Evolutionary conservation across 2,888 invertebrate species (phyloP).

Genomic region (Anoncus sp.): DNA sequence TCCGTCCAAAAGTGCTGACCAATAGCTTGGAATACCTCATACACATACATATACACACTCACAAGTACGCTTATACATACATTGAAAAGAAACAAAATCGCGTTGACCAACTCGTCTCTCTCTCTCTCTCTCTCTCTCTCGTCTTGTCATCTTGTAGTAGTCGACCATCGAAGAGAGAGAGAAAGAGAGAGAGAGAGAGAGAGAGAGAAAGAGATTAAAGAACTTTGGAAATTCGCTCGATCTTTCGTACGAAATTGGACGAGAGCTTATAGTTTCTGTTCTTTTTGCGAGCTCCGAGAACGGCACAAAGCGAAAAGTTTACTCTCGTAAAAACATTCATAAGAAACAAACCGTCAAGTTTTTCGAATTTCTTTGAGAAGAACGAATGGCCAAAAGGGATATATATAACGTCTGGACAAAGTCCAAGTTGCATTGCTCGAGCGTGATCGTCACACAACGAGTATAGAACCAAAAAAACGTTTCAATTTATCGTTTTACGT

Average conservation of each 20-base stretch:
- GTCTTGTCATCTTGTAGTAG: too few species aligned
- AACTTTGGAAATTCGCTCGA: slow-evolving; percentile 39
- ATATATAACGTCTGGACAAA: slow-evolving; percentile 29
- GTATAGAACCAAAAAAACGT: slow-evolving; percentile 15
- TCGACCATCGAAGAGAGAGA: too few species aligned
- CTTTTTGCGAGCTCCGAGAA: background rate
- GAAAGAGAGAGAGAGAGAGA: too few species aligned
- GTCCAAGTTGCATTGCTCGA: slow-evolving; percentile 16
- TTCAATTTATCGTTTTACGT: slow-evolving; percentile 9
- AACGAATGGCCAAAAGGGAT: slow-evolving; percentile 24
- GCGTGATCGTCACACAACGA: slow-evolving; percentile 1
- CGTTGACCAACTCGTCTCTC: too few species aligned
- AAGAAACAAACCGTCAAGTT: slow-evolving; percentile 29
- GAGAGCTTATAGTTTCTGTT: slow-evolving; percentile 1
- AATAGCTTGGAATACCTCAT: too few species aligned
- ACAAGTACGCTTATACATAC: background rate
- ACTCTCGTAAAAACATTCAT: slow-evolving; percentile 46
- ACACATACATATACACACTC: slow-evolving; percentile 14
- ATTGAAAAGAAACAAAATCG: too few species aligned
- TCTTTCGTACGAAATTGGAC: slow-evolving; percentile 39
- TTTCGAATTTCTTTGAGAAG: slow-evolving; percentile 40
- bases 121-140: too few species aligned
- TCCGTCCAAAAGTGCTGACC: too few species aligned
- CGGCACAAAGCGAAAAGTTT: slow-evolving; percentile 20
- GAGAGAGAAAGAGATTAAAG: slow-evolving; percentile 2